Evolutionary conservation across 2,113 vertebrate species (phyloP).

Genomic region (Brienomyrus brachyistius): DNA sequence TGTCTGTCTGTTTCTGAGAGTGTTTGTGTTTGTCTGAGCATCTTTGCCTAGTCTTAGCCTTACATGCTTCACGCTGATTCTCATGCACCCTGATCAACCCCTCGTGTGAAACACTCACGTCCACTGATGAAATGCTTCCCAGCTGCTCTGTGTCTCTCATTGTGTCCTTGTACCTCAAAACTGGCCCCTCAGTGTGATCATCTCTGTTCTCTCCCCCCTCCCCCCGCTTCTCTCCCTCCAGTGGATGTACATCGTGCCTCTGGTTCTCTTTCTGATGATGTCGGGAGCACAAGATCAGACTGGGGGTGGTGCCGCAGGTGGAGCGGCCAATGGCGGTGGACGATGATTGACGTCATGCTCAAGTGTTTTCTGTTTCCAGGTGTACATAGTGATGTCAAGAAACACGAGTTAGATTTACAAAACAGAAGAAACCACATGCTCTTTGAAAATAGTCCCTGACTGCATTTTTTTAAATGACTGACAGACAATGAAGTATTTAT

Average conservation of each 20-base stretch:
- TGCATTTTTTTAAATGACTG: constrained; percentile 48
- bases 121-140: neutral
- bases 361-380: neutral
- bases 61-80: neutral
- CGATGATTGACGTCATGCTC: constrained; percentile 42
- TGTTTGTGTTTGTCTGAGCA: neutral
- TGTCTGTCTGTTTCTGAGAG: neutral
- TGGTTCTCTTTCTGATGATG: constrained; percentile 92
- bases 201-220: neutral
- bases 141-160: neutral
- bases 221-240: constrained; percentile 38
- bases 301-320: constrained; percentile 69
- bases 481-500: constrained; percentile 60
- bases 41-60: neutral
- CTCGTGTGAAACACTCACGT: neutral
- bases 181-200: neutral
- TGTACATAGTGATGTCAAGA: constrained; percentile 2
- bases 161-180: neutral
- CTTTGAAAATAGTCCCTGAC: constrained; percentile 22
- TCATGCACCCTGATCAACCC: neutral
- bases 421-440: constrained; percentile 15
- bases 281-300: constrained; percentile 82
- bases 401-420: neutral
- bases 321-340: constrained; percentile 62
- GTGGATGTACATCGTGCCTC: constrained; percentile 95